Percentiles rank a stretch among this genome's conserved stretches.
These are phyloP conservation scores for Gavia stellata DNA, from an alignment of 2,113 vertebrate genomes.

Conservation along the genomic window DNA sequence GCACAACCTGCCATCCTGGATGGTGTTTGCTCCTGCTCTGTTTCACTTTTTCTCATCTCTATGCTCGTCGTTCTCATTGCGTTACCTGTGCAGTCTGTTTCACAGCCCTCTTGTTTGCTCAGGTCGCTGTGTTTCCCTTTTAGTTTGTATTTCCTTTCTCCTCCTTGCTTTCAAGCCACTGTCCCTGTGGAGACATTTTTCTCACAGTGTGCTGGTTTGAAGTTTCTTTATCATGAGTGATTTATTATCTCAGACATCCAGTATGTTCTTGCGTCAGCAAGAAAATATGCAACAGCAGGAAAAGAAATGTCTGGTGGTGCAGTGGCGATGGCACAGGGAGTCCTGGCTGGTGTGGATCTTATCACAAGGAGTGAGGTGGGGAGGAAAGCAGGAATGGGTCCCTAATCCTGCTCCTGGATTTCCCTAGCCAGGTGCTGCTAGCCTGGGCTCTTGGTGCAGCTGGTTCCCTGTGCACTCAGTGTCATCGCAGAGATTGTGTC, in stretches of 20 bases:
- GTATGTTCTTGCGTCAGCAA: neutral
- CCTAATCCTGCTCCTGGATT: neutral
- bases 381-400: neutral
- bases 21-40: neutral
- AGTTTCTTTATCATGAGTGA: neutral
- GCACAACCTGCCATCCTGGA: neutral
- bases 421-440: neutral
- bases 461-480: neutral
- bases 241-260: neutral
- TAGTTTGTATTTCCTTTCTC: neutral
- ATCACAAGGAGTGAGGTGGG: neutral
- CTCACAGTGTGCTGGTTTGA: neutral
- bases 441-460: neutral
- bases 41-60: neutral
- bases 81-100: neutral
- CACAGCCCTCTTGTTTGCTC: neutral
- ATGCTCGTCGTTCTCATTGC: fast-evolving
- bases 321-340: neutral
- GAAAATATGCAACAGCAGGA: neutral
- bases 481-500: neutral
- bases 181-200: neutral
- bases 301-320: neutral
- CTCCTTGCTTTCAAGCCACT: neutral
- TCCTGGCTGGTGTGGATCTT: neutral
- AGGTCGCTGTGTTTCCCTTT: neutral